These are phyloP conservation scores for Holacanthus passer DNA, from an alignment of 2,113 vertebrate genomes.

Conservation along the genomic window DNA sequence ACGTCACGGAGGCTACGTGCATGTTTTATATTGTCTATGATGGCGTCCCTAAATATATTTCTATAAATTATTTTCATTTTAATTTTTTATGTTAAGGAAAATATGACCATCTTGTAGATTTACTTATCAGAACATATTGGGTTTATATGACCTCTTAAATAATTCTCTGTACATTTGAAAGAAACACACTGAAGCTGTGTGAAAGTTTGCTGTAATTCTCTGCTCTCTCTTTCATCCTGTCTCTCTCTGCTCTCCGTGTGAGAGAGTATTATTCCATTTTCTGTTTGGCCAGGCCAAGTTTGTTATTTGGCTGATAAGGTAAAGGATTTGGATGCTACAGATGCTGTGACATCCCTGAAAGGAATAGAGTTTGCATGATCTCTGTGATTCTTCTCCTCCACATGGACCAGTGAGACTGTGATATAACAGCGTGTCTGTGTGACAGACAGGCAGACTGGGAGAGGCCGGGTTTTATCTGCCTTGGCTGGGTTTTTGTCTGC, in stretches of 20 bases:
- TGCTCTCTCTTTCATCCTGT: background rate
- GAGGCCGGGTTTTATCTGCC: conserved; percentile 49
- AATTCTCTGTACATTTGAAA: background rate
- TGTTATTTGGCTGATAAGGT: conserved; percentile 21
- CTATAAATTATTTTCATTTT: no score
- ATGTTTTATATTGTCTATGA: no score
- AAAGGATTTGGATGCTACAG: conserved; percentile 24
- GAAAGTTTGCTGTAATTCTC: background rate
- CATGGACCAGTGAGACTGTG: conserved; percentile 17
- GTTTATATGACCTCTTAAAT: background rate
- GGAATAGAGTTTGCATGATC: background rate
- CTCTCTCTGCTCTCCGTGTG: background rate
- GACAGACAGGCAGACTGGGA: conserved; percentile 48
- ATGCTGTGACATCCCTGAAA: background rate
- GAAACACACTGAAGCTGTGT: background rate
- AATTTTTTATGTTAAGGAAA: no score
- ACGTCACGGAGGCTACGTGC: no score
- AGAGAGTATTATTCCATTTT: background rate
- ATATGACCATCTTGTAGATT: background rate
- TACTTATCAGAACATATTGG: background rate
- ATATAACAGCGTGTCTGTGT: conserved; percentile 43
- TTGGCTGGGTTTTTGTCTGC: conserved; percentile 57
- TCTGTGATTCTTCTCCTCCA: background rate
- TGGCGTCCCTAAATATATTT: no score
- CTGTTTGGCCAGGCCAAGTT: background rate